Conservation (phyloP, 2,797 vertebrate genomes). For the Gastrophryne carolinensis region DNA sequence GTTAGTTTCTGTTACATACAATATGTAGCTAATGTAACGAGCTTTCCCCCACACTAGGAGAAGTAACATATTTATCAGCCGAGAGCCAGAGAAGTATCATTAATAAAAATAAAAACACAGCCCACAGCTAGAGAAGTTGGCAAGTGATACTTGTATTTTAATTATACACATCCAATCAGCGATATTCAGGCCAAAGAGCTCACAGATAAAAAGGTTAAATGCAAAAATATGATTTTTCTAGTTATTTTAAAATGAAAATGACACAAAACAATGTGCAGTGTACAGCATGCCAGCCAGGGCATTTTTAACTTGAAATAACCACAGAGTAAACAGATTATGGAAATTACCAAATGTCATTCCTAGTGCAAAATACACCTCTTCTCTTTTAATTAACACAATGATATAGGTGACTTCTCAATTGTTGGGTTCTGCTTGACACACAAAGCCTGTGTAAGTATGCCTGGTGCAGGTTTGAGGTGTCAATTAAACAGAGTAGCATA, state of each 20-base stretch:
- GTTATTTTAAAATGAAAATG: not conserved
- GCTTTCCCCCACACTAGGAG: too few relatives aligned
- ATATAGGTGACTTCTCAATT: not conserved
- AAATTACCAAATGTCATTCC: not conserved
- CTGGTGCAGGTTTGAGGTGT: constrained; percentile 1
- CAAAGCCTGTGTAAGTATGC: not conserved
- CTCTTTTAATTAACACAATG: constrained; percentile 31
- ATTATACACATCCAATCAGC: too few relatives aligned
- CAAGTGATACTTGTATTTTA: too few relatives aligned
- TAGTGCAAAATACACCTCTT: not conserved
- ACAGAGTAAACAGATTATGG: not conserved
- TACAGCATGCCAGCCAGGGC: not conserved
- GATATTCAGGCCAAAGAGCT: too few relatives aligned
- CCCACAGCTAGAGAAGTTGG: too few relatives aligned
- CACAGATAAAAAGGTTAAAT: too few relatives aligned
- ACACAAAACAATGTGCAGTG: not conserved
- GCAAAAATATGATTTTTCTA: too few relatives aligned
- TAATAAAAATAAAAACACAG: too few relatives aligned
- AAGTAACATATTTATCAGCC: too few relatives aligned
- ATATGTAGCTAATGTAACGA: too few relatives aligned
- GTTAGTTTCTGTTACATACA: too few relatives aligned
- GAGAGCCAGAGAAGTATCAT: too few relatives aligned
- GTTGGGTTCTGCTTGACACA: not conserved
- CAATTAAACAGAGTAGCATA: not conserved
- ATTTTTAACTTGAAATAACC: not conserved